Evolutionary conservation across 2,113 vertebrate genomes (phyloP), one percentile per base, ranked within the genome.

Genomic region (Cyprichromis sp.): DNA sequence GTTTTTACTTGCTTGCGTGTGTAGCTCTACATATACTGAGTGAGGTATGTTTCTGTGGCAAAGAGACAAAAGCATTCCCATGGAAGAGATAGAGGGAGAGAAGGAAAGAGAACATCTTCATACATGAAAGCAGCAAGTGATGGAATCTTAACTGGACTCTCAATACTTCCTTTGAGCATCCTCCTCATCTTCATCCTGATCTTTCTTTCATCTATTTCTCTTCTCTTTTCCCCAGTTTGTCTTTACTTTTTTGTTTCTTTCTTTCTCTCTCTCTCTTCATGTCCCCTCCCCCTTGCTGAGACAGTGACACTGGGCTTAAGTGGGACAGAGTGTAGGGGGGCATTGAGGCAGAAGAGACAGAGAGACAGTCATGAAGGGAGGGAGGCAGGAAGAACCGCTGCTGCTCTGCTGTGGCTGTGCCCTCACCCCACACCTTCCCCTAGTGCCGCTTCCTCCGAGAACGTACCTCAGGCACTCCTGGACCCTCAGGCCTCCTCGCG

Each of bases 231-330:
- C 53, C 54, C 59, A 84, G 29, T 80, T 91, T 14, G 29, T 89
- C 52, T 47, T 85, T 53, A 19, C 24, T 88, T 57, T 84, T 68
- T 85, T 59, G 71, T 45, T 55, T 68, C 26, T 50, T 42, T 52
- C 5, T 85, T 26, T 81, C 21, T 21, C 34, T 66, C 13, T 76
- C 45, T 52, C 10, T 83, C 45, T 80, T 88, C 68, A 9, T 76
- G 29, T 86, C 86, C 92, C 95, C 90, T 92, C 92, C 95, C 94
- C 93, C 93, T 92, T 93, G 88, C 91, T 93, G 83, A 89, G 92
- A 80, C 90, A 91, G 94, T 94, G 94, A 95, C 95, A 94, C 95
- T 95, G 95, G 95, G 89, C 93, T 95, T 94, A 96, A 95, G 94
- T 96, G 95, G 95, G 95, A 95, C 95, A 95, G 92, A 94, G 94